These are phyloP conservation scores for Platycnemis pennipes DNA, from an alignment of 2,888 invertebrate species.

Conservation along the genomic window DNA sequence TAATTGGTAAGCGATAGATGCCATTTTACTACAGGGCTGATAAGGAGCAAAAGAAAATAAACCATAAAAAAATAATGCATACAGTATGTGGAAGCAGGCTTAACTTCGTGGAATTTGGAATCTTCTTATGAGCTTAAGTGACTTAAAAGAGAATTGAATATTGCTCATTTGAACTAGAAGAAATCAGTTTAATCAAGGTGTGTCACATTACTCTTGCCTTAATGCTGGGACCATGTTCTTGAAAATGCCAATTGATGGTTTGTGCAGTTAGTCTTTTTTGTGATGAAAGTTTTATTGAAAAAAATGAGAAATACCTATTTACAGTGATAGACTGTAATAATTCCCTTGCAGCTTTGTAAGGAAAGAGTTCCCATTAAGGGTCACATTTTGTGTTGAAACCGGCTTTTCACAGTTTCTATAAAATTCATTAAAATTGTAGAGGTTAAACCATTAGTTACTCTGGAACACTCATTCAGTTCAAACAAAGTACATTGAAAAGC, in stretches of 20 bases:
- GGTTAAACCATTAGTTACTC: not conserved
- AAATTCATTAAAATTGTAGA: not conserved
- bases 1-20: not conserved
- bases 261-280: conserved; percentile 38
- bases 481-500: not conserved
- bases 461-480: not conserved
- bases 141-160: not conserved
- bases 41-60: conserved; percentile 24
- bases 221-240: conserved; percentile 31
- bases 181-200: not conserved
- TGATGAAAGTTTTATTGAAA: conserved; percentile 39
- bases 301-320: conserved; percentile 39
- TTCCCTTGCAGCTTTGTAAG: conserved; percentile 39
- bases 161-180: conserved; percentile 5
- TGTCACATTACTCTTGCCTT: conserved; percentile 39
- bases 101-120: conserved; percentile 6
- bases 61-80: not conserved
- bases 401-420: conserved; percentile 7
- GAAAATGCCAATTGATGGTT: conserved; percentile 36
- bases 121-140: not conserved
- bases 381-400: conserved; percentile 26
- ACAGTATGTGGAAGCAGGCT: conserved; percentile 24
- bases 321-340: conserved; percentile 36
- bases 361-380: conserved; percentile 39
- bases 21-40: conserved; percentile 1